Evolutionary conservation across 2,888 invertebrate genomes (phyloP).

Genomic region (Platycheirus rosarum): DNA sequence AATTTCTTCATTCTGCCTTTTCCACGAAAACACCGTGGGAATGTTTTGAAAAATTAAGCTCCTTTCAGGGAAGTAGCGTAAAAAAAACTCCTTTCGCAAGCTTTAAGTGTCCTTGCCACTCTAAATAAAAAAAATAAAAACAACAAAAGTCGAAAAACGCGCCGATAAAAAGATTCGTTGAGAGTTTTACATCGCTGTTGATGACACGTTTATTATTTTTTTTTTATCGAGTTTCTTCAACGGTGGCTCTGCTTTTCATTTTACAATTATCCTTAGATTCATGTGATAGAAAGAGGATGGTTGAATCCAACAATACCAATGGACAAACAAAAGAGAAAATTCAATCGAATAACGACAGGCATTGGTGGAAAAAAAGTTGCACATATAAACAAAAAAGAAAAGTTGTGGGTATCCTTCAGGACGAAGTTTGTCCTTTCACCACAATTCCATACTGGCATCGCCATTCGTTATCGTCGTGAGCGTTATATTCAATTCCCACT

Average conservation of each 20-base stretch:
- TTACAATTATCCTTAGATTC: slow-evolving; percentile 48
- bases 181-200: slow-evolving; percentile 66
- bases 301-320: slow-evolving; percentile 58
- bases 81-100: slow-evolving; percentile 33
- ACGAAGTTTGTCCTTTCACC: slow-evolving; percentile 63
- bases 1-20: neutral
- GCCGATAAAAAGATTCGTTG: slow-evolving; percentile 54
- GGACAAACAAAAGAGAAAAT: slow-evolving; percentile 63
- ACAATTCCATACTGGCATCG: slow-evolving; percentile 40
- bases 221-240: slow-evolving; percentile 1
- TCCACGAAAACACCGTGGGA: neutral
- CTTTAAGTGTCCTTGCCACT: slow-evolving; percentile 35
- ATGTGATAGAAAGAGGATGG: slow-evolving; percentile 12
- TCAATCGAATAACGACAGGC: slow-evolving; percentile 60
- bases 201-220: slow-evolving; percentile 51
- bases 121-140: slow-evolving; percentile 21
- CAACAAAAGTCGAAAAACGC: slow-evolving; percentile 17
- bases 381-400: slow-evolving; percentile 8
- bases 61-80: slow-evolving; percentile 31
- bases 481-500: slow-evolving; percentile 4
- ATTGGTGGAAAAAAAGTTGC: neutral
- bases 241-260: slow-evolving; percentile 35
- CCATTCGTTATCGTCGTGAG: slow-evolving; percentile 30
- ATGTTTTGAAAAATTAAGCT: slow-evolving; percentile 49
- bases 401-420: slow-evolving; percentile 51